These are phyloP conservation scores for Polymixis lichenea DNA, from an alignment of 2,888 invertebrate genomes.

Conservation along the genomic window DNA sequence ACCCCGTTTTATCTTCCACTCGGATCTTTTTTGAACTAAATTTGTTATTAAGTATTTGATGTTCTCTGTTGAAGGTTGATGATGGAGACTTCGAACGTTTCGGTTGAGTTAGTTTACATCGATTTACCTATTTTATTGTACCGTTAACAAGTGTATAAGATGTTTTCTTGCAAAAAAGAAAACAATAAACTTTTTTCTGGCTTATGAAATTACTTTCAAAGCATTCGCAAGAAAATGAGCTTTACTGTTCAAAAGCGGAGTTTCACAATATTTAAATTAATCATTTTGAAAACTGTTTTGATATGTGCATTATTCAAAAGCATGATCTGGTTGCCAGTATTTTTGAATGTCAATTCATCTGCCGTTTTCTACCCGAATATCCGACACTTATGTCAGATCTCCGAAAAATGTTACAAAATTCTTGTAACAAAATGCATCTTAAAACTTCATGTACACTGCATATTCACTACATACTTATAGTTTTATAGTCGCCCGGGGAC, in stretches of 20 bases:
- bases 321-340: neutral
- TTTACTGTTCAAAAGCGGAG: neutral
- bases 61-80: conserved; percentile 34
- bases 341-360: neutral
- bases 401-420: conserved; percentile 13
- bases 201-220: neutral
- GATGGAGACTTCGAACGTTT: conserved; percentile 26
- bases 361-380: conserved; percentile 15
- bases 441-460: conserved; percentile 58
- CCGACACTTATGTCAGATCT: conserved; percentile 10
- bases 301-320: neutral
- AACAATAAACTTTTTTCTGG: neutral
- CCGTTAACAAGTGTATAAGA: no score
- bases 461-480: conserved; percentile 66
- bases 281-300: neutral
- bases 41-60: conserved; percentile 64
- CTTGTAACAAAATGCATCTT: conserved; percentile 53
- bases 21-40: conserved; percentile 64
- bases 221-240: neutral
- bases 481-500: conserved; percentile 68
- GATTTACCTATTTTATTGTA: conserved; percentile 2
- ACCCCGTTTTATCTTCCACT: conserved; percentile 60
- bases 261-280: neutral
- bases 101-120: conserved; percentile 6
- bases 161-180: neutral